Evolutionary conservation across 2,113 vertebrate genomes (phyloP), one percentile per base, ranked within the genome.

Genomic region (Rhagologus leucostigma): DNA sequence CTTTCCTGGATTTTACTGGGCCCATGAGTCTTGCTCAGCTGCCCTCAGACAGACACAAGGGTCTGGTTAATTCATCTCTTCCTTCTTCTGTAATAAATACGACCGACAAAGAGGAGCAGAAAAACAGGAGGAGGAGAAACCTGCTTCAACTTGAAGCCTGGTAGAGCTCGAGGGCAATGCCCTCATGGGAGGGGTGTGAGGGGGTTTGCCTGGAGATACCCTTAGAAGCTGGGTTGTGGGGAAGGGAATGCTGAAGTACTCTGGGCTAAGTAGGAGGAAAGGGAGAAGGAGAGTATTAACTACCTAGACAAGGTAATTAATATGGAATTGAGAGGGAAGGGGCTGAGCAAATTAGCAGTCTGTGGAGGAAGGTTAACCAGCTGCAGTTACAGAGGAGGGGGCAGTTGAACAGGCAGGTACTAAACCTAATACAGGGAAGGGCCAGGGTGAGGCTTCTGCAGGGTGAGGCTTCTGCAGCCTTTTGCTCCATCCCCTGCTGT

Each of bases 1-100:
- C 50, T 92, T 87, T 89, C 53, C 74, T 90, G 71, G 89, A 83
- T 88, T 96, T 96, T 85, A 75, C 42, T 74, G 44, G 92, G 77
- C 39, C 35, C 24, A 9, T 4, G 50, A 79, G 75, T 73, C 4
- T 16, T 23, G 57, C 80, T 90, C 76, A 87, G n/a, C 73, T 80
- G 85, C 47, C 64, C 62, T 95, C 33, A 56, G 78, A 49, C 47
- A 73, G 71, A 50, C 39, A 10, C 3, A 5, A 18, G 37, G 41
- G 33, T 26, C 80, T 94, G 63, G 16, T 87, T 88, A 85, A 87
- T 92, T 85, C 49, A 73, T 90, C 39, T 68, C 46, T 89, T 76
- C 70, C 27, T n/a, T 60, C 26, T 70, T 35, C 62, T 49, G 2
- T 41, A 37, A 90, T 76, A 88, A 96, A 89, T 81, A 90, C 22